Evolutionary conservation across 1,140 invertebrate genomes (phyloP).

Genomic region (Manduca sexta): DNA sequence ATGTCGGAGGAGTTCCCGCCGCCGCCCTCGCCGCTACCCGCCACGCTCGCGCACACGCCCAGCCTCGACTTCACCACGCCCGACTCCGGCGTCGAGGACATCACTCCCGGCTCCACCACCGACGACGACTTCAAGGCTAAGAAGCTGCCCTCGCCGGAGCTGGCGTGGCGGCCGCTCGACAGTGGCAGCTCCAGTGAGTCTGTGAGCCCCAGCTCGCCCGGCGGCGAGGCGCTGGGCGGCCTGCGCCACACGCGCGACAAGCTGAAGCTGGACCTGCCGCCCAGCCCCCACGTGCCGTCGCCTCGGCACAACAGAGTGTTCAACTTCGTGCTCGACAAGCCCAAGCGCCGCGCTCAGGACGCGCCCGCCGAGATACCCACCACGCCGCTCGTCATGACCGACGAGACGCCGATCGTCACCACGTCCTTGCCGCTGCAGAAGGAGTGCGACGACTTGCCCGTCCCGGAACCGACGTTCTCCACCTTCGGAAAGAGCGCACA

Average conservation of each 20-base stretch:
- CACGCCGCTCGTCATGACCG: slow-evolving; percentile 45
- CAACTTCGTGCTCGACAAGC: slow-evolving; percentile 56
- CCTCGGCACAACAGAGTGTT: slow-evolving; percentile 55
- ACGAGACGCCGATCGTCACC: slow-evolving; percentile 40
- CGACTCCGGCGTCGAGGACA: slow-evolving; percentile 75
- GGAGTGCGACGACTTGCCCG: slow-evolving; percentile 26
- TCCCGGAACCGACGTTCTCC: slow-evolving; percentile 55
- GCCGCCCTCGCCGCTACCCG: slow-evolving; percentile 28
- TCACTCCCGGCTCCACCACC: slow-evolving; percentile 67
- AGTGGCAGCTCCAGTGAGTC: slow-evolving; percentile 61
- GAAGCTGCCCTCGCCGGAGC: slow-evolving; percentile 27
- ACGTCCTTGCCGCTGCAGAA: slow-evolving; percentile 26
- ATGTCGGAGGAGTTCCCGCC: slow-evolving; percentile 36
- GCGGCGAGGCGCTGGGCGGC: slow-evolving; percentile 75
- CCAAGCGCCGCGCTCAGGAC: slow-evolving; percentile 25
- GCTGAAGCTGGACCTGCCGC: slow-evolving; percentile 80
- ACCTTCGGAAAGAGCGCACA: slow-evolving; percentile 52
- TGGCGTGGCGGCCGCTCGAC: slow-evolving; percentile 41
- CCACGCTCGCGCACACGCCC: slow-evolving; percentile 32
- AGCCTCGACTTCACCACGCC: slow-evolving; percentile 71
- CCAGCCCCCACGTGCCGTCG: slow-evolving; percentile 63
- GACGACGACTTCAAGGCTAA: slow-evolving; percentile 49
- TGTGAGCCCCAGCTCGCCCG: slow-evolving; percentile 54
- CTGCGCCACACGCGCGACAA: slow-evolving; percentile 81
- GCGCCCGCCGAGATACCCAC: slow-evolving; percentile 7